Percentiles rank a stretch among this genome's conserved stretches.
These are phyloP conservation scores for Heteropelma amictum DNA, from an alignment of 2,888 invertebrate species.

Conservation along the genomic window DNA sequence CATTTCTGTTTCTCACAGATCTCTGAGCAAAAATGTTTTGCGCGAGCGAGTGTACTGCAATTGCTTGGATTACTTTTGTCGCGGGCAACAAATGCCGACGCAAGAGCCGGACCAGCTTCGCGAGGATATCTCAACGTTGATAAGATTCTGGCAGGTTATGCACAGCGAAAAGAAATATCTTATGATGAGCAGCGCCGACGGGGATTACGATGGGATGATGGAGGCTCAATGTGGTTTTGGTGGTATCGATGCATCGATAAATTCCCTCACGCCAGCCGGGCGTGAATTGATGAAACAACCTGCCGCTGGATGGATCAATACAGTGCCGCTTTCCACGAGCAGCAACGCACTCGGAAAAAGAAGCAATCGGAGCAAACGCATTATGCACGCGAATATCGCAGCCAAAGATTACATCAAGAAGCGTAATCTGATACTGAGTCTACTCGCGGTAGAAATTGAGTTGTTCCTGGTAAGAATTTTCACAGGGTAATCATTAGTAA, in stretches of 20 bases:
- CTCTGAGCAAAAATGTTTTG: conserved; percentile 93
- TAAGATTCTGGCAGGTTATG: conserved; percentile 97
- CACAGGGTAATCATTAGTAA: background rate
- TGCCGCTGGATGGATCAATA: conserved; percentile 91
- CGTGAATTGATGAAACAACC: conserved; percentile 74
- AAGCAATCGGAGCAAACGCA: conserved; percentile 87
- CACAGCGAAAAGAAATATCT: conserved; percentile 96
- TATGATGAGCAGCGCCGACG: conserved; percentile 89
- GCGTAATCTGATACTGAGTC: conserved; percentile 93
- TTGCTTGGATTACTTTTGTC: conserved; percentile 97
- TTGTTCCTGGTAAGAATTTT: conserved; percentile 84
- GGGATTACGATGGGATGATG: conserved; percentile 78
- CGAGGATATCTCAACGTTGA: conserved; percentile 92
- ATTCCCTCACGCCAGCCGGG: conserved; percentile 63
- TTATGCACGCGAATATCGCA: conserved; percentile 84
- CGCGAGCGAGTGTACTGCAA: conserved; percentile 96
- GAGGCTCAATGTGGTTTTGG: conserved; percentile 68
- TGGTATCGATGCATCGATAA: conserved; percentile 62
- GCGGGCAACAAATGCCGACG: conserved; percentile 92
- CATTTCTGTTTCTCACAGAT: conserved; percentile 80
- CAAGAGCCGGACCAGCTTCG: conserved; percentile 87
- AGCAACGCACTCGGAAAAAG: conserved; percentile 85
- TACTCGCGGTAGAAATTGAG: conserved; percentile 97
- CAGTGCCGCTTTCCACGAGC: conserved; percentile 88
- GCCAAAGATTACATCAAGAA: conserved; percentile 97